phyloP scores from a whole-genome alignment of 2,888 invertebrate species.

The Cactoblastis cactorum region DNA sequence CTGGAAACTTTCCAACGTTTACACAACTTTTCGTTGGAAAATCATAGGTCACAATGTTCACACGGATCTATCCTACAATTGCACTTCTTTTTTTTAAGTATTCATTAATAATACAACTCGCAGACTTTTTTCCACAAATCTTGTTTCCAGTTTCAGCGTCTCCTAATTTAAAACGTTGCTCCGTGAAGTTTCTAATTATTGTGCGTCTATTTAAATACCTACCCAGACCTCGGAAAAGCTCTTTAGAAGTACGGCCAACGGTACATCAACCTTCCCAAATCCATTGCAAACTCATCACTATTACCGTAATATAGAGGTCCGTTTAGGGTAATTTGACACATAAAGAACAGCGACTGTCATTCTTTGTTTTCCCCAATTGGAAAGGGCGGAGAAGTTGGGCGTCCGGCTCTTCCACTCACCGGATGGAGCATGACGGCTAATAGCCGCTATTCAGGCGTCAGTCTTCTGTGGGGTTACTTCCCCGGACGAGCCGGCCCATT shows the following conservation, averaged over 20 bases:
- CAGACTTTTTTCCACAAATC: background rate
- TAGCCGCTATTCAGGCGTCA: background rate
- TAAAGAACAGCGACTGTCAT: too few relatives aligned
- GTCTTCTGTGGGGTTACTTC: too few relatives aligned
- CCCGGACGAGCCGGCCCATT: too few relatives aligned
- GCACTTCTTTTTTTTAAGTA: background rate
- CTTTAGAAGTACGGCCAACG: background rate
- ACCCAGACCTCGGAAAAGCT: background rate
- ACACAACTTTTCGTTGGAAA: background rate
- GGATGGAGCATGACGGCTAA: too few relatives aligned
- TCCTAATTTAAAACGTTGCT: background rate
- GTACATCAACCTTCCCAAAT: too few relatives aligned
- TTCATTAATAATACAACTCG: background rate
- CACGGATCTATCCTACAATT: background rate
- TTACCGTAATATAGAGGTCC: too few relatives aligned
- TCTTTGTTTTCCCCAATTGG: too few relatives aligned
- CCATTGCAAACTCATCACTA: too few relatives aligned
- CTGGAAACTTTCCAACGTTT: conserved; percentile 9
- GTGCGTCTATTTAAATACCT: background rate
- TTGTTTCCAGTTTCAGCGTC: background rate
- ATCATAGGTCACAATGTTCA: conserved; percentile 2
- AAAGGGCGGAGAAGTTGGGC: too few relatives aligned
- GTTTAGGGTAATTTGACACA: too few relatives aligned
- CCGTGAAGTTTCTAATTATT: conserved; percentile 1
- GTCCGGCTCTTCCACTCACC: too few relatives aligned